Percentiles rank a stretch among this genome's conserved stretches.
Evolutionary conservation across 2,797 vertebrate species (phyloP).

Genomic region (Ficedula albicollis): DNA sequence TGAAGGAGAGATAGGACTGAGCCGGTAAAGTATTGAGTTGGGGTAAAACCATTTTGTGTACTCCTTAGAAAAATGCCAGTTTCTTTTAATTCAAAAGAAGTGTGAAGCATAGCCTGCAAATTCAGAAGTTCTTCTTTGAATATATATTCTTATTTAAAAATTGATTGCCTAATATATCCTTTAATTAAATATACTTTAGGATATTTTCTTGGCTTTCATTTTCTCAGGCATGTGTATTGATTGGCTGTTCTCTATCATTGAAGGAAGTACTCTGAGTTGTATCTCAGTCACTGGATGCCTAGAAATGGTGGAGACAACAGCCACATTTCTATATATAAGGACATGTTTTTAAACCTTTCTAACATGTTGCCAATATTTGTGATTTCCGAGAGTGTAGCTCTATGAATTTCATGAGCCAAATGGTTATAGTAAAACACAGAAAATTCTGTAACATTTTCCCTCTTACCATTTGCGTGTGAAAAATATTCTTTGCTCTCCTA

Average conservation of each 20-base stretch:
- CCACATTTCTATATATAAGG: rapidly evolving
- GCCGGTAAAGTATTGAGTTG: not conserved
- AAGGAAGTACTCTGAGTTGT: not conserved
- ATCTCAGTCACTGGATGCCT: not conserved
- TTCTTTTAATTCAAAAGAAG: not conserved
- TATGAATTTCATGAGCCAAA: not conserved
- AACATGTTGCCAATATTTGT: not conserved
- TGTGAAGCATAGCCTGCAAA: not conserved
- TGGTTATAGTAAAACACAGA: not conserved
- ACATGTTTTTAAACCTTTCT: not conserved
- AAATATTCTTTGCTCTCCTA: not conserved
- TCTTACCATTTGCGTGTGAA: not conserved
- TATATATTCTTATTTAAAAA: not conserved
- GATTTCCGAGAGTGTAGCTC: not conserved
- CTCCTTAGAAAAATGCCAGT: not conserved
- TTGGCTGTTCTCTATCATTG: not conserved
- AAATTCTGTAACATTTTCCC: not conserved
- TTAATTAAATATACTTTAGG: not conserved
- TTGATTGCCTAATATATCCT: not conserved
- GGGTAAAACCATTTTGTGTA: not conserved
- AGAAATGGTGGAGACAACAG: not conserved
- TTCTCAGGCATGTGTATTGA: not conserved
- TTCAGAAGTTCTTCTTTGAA: not conserved
- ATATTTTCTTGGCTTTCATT: not conserved
- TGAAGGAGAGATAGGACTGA: not conserved